Evolutionary conservation across 2,888 invertebrate genomes (phyloP).

Genomic region (Agriopis aurantiaria): DNA sequence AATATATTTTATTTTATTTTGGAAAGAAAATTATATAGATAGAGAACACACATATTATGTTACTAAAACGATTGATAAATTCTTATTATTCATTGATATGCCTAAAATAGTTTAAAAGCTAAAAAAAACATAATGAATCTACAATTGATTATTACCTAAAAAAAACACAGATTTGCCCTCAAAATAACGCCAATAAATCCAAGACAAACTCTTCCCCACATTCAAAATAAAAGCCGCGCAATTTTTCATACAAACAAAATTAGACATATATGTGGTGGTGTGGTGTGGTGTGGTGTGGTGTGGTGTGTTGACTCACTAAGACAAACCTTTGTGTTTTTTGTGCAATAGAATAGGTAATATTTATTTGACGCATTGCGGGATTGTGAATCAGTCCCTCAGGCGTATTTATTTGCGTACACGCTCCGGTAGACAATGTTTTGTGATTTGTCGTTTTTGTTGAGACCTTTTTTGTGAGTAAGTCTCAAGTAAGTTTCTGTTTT

Average conservation of each 20-base stretch:
- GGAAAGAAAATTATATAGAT: no score
- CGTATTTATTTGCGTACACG: constrained; percentile 78
- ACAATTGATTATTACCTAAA: background rate
- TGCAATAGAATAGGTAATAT: constrained; percentile 63
- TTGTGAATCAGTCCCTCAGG: constrained; percentile 74
- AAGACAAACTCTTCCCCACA: background rate
- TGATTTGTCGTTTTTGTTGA: constrained; percentile 62
- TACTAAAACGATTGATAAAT: no score
- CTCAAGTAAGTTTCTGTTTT: constrained; percentile 30
- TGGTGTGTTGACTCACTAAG: constrained; percentile 60
- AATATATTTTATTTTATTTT: no score
- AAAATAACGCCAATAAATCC: constrained; percentile 26
- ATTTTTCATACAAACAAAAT: constrained; percentile 43
- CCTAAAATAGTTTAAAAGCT: no score
- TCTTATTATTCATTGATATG: no score
- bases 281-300: constrained; percentile 42
- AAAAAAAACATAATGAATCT: no score
- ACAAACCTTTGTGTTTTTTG: constrained; percentile 66
- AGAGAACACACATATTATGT: no score
- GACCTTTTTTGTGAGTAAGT: constrained; percentile 33
- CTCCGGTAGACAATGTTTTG: constrained; percentile 66
- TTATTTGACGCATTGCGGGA: constrained; percentile 72
- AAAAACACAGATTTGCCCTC: background rate
- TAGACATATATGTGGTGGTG: constrained; percentile 40
- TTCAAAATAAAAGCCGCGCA: constrained; percentile 38